These are phyloP conservation scores for Melanostoma mellinum DNA, from an alignment of 2,888 invertebrate species.

Conservation along the genomic window DNA sequence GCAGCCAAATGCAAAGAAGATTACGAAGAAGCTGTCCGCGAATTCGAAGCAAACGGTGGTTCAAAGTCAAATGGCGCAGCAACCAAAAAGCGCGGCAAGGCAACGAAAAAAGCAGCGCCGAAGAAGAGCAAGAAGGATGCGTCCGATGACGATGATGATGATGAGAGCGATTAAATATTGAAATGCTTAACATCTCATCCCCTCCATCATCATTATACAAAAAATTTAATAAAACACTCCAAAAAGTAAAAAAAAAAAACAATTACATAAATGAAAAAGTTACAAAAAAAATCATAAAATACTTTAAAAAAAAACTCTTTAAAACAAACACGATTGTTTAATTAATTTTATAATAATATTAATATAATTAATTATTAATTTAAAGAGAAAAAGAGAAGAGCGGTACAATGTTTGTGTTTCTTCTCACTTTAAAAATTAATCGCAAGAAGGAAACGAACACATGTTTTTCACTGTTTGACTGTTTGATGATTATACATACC, in stretches of 20 bases:
- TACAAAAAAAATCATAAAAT: constrained; percentile 63
- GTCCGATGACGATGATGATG: constrained; percentile 86
- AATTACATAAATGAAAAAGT: constrained; percentile 59
- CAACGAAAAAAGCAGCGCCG: constrained; percentile 82
- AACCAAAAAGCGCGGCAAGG: constrained; percentile 83
- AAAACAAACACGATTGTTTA: constrained; percentile 70
- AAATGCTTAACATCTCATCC: constrained; percentile 49
- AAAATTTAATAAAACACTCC: constrained; percentile 59
- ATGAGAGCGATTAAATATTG: constrained; percentile 85
- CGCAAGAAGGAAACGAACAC: constrained; percentile 30
- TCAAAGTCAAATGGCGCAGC: constrained; percentile 82
- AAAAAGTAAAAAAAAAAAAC: constrained; percentile 62
- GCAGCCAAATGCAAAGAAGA: constrained; percentile 94
- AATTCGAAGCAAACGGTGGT: constrained; percentile 91
- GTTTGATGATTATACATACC: constrained; percentile 34
- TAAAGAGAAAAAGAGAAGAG: constrained; percentile 73
- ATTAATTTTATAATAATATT: constrained; percentile 72
- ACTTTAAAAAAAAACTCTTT: constrained; percentile 66
- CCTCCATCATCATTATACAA: constrained; percentile 56
- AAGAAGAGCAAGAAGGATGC: constrained; percentile 85
- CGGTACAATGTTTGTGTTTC: constrained; percentile 59
- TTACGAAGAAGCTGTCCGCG: constrained; percentile 93
- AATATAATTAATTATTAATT: constrained; percentile 71
- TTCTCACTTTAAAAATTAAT: constrained; percentile 18
- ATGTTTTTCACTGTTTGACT: constrained; percentile 54